phyloP scores from a whole-genome alignment of 2,888 invertebrate genomes.

The Girardia tigrina region DNA sequence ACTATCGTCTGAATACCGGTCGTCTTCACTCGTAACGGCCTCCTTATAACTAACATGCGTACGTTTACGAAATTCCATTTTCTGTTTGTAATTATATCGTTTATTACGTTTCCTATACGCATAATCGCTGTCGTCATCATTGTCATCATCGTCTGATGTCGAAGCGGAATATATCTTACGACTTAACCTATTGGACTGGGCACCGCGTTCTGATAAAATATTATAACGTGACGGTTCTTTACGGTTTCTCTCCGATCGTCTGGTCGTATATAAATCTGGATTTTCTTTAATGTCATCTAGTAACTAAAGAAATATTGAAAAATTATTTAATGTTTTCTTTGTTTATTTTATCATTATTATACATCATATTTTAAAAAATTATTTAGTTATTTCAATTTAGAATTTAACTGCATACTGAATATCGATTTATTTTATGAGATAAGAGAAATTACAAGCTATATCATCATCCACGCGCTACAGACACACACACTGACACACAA shows the following conservation, averaged over 20 bases:
- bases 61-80: not conserved
- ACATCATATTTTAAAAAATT: not conserved
- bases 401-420: not conserved
- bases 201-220: not conserved
- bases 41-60: not conserved
- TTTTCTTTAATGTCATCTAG: constrained; percentile 30
- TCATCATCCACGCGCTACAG: not conserved
- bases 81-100: not conserved
- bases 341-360: not conserved
- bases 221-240: constrained; percentile 42
- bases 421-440: not conserved
- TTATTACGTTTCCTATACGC: not conserved
- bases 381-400: not conserved
- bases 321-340: not conserved
- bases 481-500: no score
- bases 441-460: not conserved
- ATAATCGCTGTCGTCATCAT: not conserved
- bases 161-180: constrained; percentile 11
- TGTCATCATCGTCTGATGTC: not conserved
- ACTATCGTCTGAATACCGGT: not conserved
- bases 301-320: constrained; percentile 28
- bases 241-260: constrained; percentile 35
- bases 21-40: not conserved
- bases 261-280: constrained; percentile 30
- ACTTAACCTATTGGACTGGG: not conserved